Evolutionary conservation across 2,797 vertebrate species (phyloP), one percentile per base, ranked within the genome.

Genomic region (Percopsis omiscomaycus): DNA sequence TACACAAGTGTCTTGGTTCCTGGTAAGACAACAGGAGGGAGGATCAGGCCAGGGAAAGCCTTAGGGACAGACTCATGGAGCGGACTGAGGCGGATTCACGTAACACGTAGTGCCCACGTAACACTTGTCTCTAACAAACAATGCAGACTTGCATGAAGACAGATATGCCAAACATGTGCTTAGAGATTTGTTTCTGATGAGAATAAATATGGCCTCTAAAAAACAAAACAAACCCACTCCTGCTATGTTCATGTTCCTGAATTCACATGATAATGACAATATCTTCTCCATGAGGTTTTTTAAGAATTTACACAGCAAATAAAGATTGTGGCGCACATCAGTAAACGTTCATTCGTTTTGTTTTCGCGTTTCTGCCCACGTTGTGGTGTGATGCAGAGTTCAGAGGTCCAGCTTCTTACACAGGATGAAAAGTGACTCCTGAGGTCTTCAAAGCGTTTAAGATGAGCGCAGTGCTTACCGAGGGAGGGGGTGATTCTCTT

Each of bases 401-500:
- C 4, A 22, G 28, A 49, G 15, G 16, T 14, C 29, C 37, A 27
- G 5, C 11, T 32, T 42, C 1, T 28, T 30, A 60, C 15, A 62
- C 75, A 78, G 30, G 63, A 82, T 44, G 68, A 66, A 50, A 11
- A 68, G 50, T 12, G 22, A 49, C 22, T 5, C 59, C 12, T 48
- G 16, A 5, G 56, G 32, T 49, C 55, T 59, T 46, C 56, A 65
- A 61, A 30, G 14, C 48, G 47, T 50, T 42, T 56, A 9, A 56
- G 61, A 45, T 3, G 53, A 69, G 59, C 61, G 59, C 0, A 1
- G 79, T 68, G 94, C 97, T 97, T 94, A 99, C 98, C 82, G 97
- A 95, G 74, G 98, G 98, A 59, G 98, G 98, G 75, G 98, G 98
- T 82, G 97, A 99, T 90, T 98, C 97, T 69, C 96, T 94, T 82